These are phyloP conservation scores for Drosophila ogumai DNA, from an alignment of 1,140 invertebrate genomes.

Conservation along the genomic window DNA sequence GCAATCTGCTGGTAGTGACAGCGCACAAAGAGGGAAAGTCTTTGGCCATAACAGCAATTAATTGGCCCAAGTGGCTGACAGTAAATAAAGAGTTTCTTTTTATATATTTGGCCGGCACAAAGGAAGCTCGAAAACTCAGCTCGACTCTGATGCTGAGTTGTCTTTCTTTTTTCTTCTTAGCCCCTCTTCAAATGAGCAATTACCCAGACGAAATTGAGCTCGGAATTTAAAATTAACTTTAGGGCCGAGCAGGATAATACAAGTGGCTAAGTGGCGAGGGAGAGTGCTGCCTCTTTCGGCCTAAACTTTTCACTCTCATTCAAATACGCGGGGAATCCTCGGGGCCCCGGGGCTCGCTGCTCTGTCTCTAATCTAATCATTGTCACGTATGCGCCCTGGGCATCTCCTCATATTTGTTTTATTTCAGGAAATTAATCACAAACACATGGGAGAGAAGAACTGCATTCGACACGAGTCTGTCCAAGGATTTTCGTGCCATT, in stretches of 20 bases:
- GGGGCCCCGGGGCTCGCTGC: neutral
- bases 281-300: neutral
- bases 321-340: conserved; percentile 15
- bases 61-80: conserved; percentile 68
- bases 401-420: conserved; percentile 53
- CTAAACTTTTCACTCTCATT: conserved; percentile 14
- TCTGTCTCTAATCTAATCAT: conserved; percentile 70
- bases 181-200: conserved; percentile 52
- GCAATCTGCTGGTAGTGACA: conserved; percentile 63
- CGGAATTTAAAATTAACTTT: conserved; percentile 50
- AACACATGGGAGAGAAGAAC: conserved; percentile 65
- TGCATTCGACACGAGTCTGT: conserved; percentile 50
- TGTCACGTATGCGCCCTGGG: conserved; percentile 67
- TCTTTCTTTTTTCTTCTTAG: conserved; percentile 20
- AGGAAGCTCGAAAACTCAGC: conserved; percentile 10
- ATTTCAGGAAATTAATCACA: conserved; percentile 79
- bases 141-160: conserved; percentile 29
- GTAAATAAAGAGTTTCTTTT: conserved; percentile 67
- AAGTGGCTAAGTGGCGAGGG: conserved; percentile 26
- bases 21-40: conserved; percentile 51
- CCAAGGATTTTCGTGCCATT: conserved; percentile 1
- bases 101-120: conserved; percentile 42
- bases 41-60: conserved; percentile 57
- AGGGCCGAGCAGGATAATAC: conserved; percentile 21
- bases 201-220: conserved; percentile 49